These are phyloP conservation scores for Pteronura brasiliensis DNA, from an alignment of 2,113 vertebrate species.

Conservation along the genomic window DNA sequence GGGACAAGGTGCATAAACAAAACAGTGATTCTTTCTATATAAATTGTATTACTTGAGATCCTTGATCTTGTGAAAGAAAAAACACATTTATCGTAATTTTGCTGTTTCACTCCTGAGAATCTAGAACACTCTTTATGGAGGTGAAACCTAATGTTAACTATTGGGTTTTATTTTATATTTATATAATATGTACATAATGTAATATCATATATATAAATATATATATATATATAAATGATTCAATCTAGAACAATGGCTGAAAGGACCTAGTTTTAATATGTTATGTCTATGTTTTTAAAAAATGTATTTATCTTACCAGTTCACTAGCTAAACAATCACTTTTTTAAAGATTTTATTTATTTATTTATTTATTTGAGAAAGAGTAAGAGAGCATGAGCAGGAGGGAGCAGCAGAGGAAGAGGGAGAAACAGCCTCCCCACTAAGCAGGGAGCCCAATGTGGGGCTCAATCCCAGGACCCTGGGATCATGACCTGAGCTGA, in stretches of 20 bases:
- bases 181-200: not conserved
- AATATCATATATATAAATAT: not conserved
- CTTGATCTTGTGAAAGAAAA: not conserved
- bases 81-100: not conserved
- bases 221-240: not conserved
- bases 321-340: not conserved
- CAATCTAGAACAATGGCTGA: not conserved
- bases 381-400: not conserved
- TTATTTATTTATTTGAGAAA: not conserved
- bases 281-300: not conserved
- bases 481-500: not conserved
- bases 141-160: not conserved
- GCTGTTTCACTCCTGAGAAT: not conserved
- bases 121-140: not conserved
- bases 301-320: not conserved
- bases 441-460: not conserved
- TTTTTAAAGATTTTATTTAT: not conserved
- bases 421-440: not conserved
- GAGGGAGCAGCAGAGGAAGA: not conserved
- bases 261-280: not conserved
- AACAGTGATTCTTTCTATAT: not conserved
- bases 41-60: not conserved
- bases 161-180: not conserved
- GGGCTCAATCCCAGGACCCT: not conserved
- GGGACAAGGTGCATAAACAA: not conserved